phyloP scores from a whole-genome alignment of 92 coral and sea anemone genomes.

The Phenganax marumi region DNA sequence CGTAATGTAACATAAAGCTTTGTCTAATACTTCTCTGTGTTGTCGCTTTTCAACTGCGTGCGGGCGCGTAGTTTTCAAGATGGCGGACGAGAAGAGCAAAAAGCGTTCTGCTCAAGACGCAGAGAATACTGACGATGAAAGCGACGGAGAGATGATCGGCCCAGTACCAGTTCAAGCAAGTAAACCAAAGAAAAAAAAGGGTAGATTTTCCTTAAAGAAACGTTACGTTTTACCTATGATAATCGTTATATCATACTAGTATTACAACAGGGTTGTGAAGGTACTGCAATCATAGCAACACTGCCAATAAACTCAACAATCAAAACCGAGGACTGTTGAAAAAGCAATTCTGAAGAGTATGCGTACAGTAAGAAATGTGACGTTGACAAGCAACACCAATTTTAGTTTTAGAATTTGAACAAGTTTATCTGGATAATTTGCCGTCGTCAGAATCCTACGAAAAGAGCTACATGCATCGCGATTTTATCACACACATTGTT shows the following conservation, averaged over 20 bases:
- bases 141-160: conserved; percentile 57
- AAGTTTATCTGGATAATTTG: conserved; percentile 71
- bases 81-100: conserved; percentile 67
- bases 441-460: conserved; percentile 93
- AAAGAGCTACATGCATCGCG: conserved; percentile 94
- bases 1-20: background rate
- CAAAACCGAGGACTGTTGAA: too few relatives aligned
- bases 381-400: background rate
- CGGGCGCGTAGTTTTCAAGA: conserved; percentile 33
- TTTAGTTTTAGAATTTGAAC: conserved; percentile 87
- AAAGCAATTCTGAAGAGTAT: too few relatives aligned
- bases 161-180: conserved; percentile 5
- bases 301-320: too few relatives aligned
- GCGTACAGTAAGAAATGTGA: too few relatives aligned
- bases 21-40: background rate
- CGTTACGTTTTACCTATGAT: too few relatives aligned
- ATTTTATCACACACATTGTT: conserved; percentile 77
- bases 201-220: background rate
- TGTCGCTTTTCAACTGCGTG: background rate
- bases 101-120: conserved; percentile 45
- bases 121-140: conserved; percentile 44
- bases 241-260: too few relatives aligned
- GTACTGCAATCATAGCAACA: too few relatives aligned
- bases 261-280: too few relatives aligned
- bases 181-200: conserved; percentile 3